Percentiles rank a stretch among this genome's conserved stretches.
Conservation (phyloP, 2,113 vertebrate genomes). For the rabbit (Oryctolagus cuniculus) region mOryCun1.1 NC_091432.1:96567501-96568000, state of each 20-base stretch:
- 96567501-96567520: background rate
- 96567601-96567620: background rate
- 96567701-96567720: constrained; percentile 1
- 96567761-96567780: background rate
- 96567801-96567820: constrained; percentile 65
- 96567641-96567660: background rate
- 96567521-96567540: background rate
- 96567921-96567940: background rate
- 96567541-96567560: background rate
- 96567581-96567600: rapidly evolving
- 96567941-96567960: background rate
- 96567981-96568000: background rate
- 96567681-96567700: background rate
- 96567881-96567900: constrained; percentile 6
- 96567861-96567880: constrained; percentile 32
- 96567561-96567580: background rate
- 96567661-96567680: background rate
- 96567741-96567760: background rate
- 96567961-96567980: background rate
- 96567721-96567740: constrained; percentile 54
- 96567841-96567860: constrained; percentile 28
- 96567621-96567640: background rate
- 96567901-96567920: background rate
- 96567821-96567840: constrained; percentile 65
- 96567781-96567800: constrained; percentile 51